phyloP scores from a whole-genome alignment of 2,888 invertebrate genomes.

The Sarcophaga variegata region DNA sequence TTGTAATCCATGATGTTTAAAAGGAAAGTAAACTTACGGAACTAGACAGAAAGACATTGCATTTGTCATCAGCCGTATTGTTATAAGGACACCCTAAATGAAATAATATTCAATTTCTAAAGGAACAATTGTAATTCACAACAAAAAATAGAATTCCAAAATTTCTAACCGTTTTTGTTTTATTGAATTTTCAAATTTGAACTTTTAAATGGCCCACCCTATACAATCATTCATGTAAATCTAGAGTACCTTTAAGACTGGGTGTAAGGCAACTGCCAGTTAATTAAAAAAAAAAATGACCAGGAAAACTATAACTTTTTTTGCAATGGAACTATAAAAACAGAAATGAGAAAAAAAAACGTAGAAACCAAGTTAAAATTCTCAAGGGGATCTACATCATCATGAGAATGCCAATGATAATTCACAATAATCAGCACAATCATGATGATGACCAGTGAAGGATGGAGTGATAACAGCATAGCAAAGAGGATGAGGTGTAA shows the following conservation, averaged over 20 bases:
- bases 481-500: slow-evolving; percentile 24
- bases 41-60: no score
- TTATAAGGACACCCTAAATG: neutral
- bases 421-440: no score
- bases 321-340: slow-evolving; percentile 35
- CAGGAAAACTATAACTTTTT: neutral
- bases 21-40: neutral
- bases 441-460: neutral
- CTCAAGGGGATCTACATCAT: slow-evolving; percentile 15
- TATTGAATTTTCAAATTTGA: no score
- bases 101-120: no score
- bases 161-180: no score
- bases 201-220: no score
- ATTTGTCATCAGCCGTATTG: slow-evolving; percentile 8
- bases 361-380: slow-evolving; percentile 31
- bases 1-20: slow-evolving; percentile 26
- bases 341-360: slow-evolving; percentile 23
- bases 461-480: neutral
- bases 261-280: slow-evolving; percentile 6
- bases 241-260: neutral
- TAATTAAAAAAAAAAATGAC: slow-evolving; percentile 38
- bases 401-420: slow-evolving; percentile 1
- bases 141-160: no score
- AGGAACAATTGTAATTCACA: no score
- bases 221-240: no score